phyloP scores from a whole-genome alignment of 2,797 vertebrate genomes.

The Chiropotes sagulatus region DNA sequence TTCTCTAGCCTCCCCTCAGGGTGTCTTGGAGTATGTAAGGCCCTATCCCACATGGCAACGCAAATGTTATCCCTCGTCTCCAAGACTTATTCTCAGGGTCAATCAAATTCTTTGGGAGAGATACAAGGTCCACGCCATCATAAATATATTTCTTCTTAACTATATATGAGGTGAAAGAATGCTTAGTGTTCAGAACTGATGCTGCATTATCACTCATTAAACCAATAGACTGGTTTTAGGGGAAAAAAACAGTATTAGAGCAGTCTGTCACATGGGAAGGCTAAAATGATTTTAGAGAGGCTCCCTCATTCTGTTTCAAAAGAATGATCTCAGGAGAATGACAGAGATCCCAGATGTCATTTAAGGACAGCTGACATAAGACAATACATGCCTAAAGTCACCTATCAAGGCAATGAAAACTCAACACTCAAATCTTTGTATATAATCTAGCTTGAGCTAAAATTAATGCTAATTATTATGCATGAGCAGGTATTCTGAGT shows the following conservation, averaged over 20 bases:
- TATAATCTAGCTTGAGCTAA: constrained; percentile 31
- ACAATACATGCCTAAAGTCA: constrained; percentile 46
- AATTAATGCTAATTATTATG: constrained; percentile 39
- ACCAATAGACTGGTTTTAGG: background rate
- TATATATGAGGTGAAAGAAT: background rate
- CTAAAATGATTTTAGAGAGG: background rate
- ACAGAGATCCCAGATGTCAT: background rate
- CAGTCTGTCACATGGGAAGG: background rate
- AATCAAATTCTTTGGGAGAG: constrained; percentile 18
- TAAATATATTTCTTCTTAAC: background rate
- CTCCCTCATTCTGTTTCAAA: background rate
- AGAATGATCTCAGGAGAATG: background rate
- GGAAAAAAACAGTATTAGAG: background rate
- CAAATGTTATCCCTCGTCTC: constrained; percentile 43
- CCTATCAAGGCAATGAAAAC: background rate
- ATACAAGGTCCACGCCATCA: background rate
- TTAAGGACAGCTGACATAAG: constrained; percentile 47
- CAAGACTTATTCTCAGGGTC: constrained; percentile 29
- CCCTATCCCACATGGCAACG: background rate
- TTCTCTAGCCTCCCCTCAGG: constrained; percentile 51
- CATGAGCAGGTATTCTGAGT: background rate
- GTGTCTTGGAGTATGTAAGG: constrained; percentile 16
- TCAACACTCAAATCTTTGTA: background rate
- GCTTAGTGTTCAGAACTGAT: background rate
- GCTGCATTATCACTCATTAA: background rate